Evolutionary conservation across 2,113 vertebrate species (phyloP).

Genomic region (Abramis brama): DNA sequence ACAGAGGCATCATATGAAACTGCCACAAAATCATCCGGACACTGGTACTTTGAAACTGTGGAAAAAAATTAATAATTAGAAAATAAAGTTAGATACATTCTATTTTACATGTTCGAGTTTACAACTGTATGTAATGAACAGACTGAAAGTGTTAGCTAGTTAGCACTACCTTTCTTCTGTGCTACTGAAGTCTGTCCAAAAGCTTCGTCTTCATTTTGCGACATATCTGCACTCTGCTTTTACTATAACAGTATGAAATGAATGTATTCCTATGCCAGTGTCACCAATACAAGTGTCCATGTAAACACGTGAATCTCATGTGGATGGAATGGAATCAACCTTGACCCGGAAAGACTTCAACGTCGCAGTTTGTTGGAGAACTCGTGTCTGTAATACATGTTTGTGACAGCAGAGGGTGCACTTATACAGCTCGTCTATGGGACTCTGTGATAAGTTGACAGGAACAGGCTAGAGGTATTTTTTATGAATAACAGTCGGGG

Average conservation of each 20-base stretch:
- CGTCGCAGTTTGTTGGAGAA: too few species aligned
- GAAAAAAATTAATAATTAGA: not conserved
- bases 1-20: slow-evolving; percentile 66
- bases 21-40: slow-evolving; percentile 73
- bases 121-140: not conserved
- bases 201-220: slow-evolving; percentile 9
- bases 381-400: not conserved
- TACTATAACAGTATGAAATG: not conserved
- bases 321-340: slow-evolving; percentile 3
- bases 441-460: not conserved
- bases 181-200: not conserved
- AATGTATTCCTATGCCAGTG: not conserved
- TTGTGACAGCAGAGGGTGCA: slow-evolving; percentile 26
- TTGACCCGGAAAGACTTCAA: slow-evolving; percentile 44
- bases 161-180: slow-evolving; percentile 17
- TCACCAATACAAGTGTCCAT: not conserved
- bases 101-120: not conserved
- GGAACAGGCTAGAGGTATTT: too few species aligned
- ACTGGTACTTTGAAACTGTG: slow-evolving; percentile 64
- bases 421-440: not conserved
- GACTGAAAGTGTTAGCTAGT: not conserved
- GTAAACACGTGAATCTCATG: slow-evolving; percentile 25
- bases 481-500: too few species aligned
- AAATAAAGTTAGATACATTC: not conserved
- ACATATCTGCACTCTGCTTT: not conserved